A percentile compares a stretch with the other conserved stretches of the same genome.
These are phyloP conservation scores for Noctilio leporinus DNA, from an alignment of 2,113 vertebrate species.

Conservation along the genomic window DNA sequence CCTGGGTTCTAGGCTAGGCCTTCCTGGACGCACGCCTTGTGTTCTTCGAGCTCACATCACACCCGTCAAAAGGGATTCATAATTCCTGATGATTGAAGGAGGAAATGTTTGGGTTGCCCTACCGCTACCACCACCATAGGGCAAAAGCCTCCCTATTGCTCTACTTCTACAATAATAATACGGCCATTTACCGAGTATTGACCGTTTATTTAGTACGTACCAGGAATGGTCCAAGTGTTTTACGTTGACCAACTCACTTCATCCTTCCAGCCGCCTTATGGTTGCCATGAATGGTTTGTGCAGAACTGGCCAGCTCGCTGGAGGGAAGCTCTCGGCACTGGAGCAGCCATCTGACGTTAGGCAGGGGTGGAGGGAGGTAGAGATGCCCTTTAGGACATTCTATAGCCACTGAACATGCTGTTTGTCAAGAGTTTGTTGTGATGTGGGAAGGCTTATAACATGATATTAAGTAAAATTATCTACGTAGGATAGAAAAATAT, in stretches of 20 bases:
- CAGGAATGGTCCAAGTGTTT: neutral
- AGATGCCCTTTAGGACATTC: neutral
- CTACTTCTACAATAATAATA: neutral
- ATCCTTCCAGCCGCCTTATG: neutral
- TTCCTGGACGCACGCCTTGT: too few relatives aligned
- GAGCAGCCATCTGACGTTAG: neutral
- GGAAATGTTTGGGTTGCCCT: neutral
- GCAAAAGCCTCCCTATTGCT: neutral
- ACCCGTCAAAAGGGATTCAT: too few relatives aligned
- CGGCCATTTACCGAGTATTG: neutral
- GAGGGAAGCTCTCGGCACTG: neutral
- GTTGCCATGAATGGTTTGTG: neutral
- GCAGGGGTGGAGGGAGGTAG: too few relatives aligned
- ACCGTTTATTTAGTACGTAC: neutral
- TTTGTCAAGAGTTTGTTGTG: neutral
- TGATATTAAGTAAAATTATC: neutral
- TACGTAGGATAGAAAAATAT: neutral
- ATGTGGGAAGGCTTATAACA: neutral
- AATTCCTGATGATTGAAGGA: too few relatives aligned
- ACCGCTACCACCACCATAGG: neutral
- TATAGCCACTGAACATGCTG: neutral
- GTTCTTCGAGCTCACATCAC: neutral
- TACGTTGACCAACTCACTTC: rapidly evolving
- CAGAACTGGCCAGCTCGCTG: neutral
- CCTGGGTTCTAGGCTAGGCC: neutral